These are phyloP conservation scores for Oryzias sinensis DNA, from an alignment of 2,797 vertebrate genomes.

Conservation along the genomic window DNA sequence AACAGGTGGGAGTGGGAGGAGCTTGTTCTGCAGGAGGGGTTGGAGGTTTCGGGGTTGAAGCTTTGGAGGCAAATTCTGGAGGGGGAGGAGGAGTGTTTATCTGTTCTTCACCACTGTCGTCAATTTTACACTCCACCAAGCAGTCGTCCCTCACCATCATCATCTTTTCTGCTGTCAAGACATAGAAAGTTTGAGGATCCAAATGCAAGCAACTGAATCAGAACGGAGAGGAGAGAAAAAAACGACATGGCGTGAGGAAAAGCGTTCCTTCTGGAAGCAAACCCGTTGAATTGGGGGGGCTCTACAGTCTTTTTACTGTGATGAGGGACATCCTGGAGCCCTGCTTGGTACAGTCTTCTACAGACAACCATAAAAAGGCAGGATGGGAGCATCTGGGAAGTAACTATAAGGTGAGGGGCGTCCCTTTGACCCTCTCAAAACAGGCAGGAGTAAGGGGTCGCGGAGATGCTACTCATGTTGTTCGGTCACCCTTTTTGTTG, in stretches of 20 bases:
- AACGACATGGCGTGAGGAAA: not conserved
- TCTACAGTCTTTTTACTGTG: too few relatives aligned
- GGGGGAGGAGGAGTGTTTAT: constrained; percentile 64
- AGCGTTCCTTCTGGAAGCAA: not conserved
- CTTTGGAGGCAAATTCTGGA: constrained; percentile 67
- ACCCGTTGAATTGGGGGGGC: too few relatives aligned
- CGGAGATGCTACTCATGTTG: too few relatives aligned
- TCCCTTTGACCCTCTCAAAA: too few relatives aligned
- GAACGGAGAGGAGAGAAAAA: not conserved
- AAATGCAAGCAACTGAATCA: not conserved
- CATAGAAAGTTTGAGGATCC: not conserved
- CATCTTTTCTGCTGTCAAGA: constrained; percentile 30
- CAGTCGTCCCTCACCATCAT: constrained; percentile 74
- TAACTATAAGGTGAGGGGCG: too few relatives aligned
- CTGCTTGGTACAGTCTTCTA: too few relatives aligned
- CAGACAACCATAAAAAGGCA: too few relatives aligned
- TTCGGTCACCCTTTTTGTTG: too few relatives aligned
- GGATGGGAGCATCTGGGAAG: too few relatives aligned
- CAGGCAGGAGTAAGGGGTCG: too few relatives aligned
- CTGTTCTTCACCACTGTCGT: constrained; percentile 65
- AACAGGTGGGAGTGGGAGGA: constrained; percentile 1
- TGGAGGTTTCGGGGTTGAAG: constrained; percentile 46
- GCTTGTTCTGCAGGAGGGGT: constrained; percentile 35
- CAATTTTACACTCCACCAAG: constrained; percentile 79
- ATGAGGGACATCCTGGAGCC: too few relatives aligned